Evolutionary conservation across 2,113 vertebrate species (phyloP), one percentile per base, ranked within the genome.

Genomic region (Cyphomyrus plagiostoma): DNA sequence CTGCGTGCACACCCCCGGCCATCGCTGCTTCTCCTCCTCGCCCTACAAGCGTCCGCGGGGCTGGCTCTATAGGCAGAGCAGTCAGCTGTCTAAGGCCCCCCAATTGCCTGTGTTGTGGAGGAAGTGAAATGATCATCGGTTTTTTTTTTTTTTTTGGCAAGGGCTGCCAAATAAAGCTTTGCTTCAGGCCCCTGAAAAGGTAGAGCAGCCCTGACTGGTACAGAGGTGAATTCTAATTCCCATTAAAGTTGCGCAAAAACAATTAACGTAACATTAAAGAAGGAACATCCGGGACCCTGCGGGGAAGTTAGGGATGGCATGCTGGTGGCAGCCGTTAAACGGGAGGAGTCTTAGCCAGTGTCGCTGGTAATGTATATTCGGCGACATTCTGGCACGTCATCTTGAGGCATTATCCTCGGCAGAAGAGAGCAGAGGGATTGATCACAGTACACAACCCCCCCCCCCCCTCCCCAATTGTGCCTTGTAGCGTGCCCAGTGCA

Each of bases 321-420:
- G 62, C 45, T 4, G 46, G 48, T 15, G 49, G 21, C 49, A 26
- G 10, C 10, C 85, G 30, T 15, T 4, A 30, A n/a, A 88, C 58
- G 21, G 53, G 30, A 45, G 53, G 15, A 21, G 86, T 42, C 9
- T 2, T 11, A 0, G 80, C 86, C 48, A 35, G 49, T 89, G 45
- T 23, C 90, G 92, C 92, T 94, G 93, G 92, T 94, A 95, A 95
- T 94, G 89, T 93, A 92, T 95, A 92, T 95, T 93, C 93, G 92
- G 91, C 94, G 94, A 95, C 94, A 95, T 95, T 95, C 95, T 92
- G 93, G 93, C 92, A 93, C 93, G 94, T 95, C 94, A 94, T 94
- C 92, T 93, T 94, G 93, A 95, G 94, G 94, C 93, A 93, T 95
- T 94, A 95, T 92, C 93, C 94, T 92, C 93, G 91, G 90, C 91